phyloP scores from a whole-genome alignment of 2,797 vertebrate genomes.

The Rhinogobio ventralis region DNA sequence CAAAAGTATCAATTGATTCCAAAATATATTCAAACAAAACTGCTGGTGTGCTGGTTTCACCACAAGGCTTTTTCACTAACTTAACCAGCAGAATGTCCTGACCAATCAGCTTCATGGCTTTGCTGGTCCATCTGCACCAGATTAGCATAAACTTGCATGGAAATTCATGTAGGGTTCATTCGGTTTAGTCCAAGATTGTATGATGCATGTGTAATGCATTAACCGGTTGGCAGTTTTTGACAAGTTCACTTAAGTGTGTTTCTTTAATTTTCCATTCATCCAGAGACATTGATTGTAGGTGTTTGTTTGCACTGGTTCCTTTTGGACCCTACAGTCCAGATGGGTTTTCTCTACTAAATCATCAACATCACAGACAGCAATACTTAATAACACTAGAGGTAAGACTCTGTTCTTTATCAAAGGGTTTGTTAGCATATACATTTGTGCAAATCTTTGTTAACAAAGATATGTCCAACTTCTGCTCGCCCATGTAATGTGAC shows the following conservation, averaged over 20 bases:
- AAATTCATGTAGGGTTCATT: background rate
- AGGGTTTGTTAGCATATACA: conserved; percentile 46
- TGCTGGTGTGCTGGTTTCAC: conserved; percentile 20
- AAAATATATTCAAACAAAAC: conserved; percentile 5
- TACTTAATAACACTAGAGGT: conserved; percentile 57
- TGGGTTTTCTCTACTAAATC: background rate
- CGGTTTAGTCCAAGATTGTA: background rate
- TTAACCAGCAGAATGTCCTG: conserved; percentile 18
- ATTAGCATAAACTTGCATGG: background rate
- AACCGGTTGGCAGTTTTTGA: background rate
- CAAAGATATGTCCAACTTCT: conserved; percentile 24
- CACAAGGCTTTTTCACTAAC: background rate
- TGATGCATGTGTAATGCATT: background rate
- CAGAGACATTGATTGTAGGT: background rate
- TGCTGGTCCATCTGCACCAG: background rate
- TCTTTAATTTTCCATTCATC: background rate
- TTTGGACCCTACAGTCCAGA: background rate
- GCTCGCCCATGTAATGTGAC: background rate
- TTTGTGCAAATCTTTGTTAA: conserved; percentile 64
- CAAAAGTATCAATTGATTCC: background rate
- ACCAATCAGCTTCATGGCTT: background rate
- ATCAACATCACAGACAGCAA: conserved; percentile 53
- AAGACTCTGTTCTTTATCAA: conserved; percentile 64
- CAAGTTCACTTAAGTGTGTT: background rate
- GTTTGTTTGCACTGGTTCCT: background rate